A percentile compares a stretch with the other conserved stretches of the same genome.
phyloP scores from a whole-genome alignment of 1,140 invertebrate genomes.

The Dendroctonus ponderosae region DNA sequence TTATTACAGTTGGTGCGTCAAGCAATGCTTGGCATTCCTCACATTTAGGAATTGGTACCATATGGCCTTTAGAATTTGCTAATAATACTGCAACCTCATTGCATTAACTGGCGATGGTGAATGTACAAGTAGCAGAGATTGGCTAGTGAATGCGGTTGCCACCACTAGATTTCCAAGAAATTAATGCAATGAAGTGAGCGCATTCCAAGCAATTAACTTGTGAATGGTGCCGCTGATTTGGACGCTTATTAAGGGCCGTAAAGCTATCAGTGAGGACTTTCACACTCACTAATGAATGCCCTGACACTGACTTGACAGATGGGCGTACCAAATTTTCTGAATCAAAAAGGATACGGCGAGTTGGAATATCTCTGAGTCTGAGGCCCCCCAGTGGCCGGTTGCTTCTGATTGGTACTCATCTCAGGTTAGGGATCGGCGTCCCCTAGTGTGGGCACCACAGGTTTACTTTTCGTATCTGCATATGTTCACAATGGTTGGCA shows the following conservation, averaged over 20 bases:
- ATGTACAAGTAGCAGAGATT: constrained; percentile 38
- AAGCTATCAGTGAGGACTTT: no score
- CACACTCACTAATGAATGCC: constrained; percentile 29
- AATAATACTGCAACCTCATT: constrained; percentile 30
- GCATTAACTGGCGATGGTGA: constrained; percentile 44
- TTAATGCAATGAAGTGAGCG: constrained; percentile 10
- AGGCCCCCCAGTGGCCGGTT: constrained; percentile 46
- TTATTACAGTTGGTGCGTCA: no score
- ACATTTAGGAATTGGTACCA: constrained; percentile 28
- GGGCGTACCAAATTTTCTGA: constrained; percentile 39
- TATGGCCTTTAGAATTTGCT: constrained; percentile 38
- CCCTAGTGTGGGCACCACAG: constrained; percentile 47
- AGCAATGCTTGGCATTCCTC: no score
- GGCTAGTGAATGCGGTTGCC: constrained; percentile 3
- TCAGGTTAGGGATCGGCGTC: constrained; percentile 42
- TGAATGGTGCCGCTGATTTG: no score
- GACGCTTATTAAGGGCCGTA: no score
- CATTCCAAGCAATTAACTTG: background rate
- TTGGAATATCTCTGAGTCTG: constrained; percentile 42
- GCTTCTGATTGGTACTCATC: constrained; percentile 51
- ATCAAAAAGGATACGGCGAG: constrained; percentile 48
- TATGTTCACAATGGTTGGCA: constrained; percentile 45
- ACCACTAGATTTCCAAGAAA: constrained; percentile 6
- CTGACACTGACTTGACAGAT: constrained; percentile 43
- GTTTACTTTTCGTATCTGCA: constrained; percentile 44